A percentile compares a stretch with the other conserved stretches of the same genome.
Conservation (phyloP, 1,140 invertebrate genomes). For the Camponotus vicinus region DNA sequence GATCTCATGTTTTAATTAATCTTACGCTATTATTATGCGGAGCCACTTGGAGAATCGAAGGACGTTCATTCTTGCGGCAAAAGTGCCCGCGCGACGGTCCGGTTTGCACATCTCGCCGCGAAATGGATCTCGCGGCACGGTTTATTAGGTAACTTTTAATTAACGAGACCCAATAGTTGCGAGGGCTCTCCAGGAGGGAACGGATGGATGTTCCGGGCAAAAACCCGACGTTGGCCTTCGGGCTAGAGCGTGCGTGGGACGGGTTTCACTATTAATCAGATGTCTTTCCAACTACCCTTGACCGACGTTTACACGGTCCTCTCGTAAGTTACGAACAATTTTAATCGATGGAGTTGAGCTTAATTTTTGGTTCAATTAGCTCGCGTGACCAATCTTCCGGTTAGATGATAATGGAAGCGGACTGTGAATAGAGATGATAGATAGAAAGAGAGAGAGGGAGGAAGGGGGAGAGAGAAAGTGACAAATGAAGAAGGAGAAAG, state of each 20-base stretch:
- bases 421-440: neutral
- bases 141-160: slow-evolving; percentile 72
- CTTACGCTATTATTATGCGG: neutral
- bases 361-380: slow-evolving; percentile 65
- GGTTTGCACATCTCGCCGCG: neutral
- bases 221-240: slow-evolving; percentile 56
- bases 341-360: slow-evolving; percentile 65
- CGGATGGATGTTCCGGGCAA: slow-evolving; percentile 67
- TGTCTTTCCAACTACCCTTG: slow-evolving; percentile 64
- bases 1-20: neutral
- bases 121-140: slow-evolving; percentile 50
- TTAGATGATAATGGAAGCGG: neutral
- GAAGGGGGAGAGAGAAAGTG: no score
- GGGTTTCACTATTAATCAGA: slow-evolving; percentile 74
- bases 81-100: neutral
- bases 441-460: no score
- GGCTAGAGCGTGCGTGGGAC: slow-evolving; percentile 49
- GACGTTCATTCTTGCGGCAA: slow-evolving; percentile 17
- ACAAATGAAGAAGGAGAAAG: neutral
- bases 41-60: neutral
- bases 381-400: slow-evolving; percentile 33
- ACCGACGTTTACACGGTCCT: slow-evolving; percentile 66
- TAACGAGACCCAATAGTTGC: slow-evolving; percentile 68
- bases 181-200: slow-evolving; percentile 53
- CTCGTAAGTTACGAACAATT: slow-evolving; percentile 64